phyloP scores from a whole-genome alignment of 1,140 invertebrate genomes.

The Probaryconus sp. region DNA sequence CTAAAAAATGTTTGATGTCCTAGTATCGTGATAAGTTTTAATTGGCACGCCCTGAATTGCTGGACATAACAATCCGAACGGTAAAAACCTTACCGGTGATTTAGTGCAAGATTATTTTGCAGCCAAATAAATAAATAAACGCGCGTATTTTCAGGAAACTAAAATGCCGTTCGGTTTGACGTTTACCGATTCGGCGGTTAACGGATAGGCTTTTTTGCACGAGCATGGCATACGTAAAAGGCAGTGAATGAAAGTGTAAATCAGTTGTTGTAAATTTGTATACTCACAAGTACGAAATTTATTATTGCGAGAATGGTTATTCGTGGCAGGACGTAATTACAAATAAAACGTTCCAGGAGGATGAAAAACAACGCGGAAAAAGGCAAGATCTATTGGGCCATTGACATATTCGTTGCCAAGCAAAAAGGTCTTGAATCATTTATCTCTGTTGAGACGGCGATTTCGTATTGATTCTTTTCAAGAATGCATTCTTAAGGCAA shows the following conservation, averaged over 20 bases:
- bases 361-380: slow-evolving; percentile 29
- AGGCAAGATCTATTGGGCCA: slow-evolving; percentile 48
- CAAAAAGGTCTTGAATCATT: slow-evolving; percentile 50
- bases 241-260: slow-evolving; percentile 40
- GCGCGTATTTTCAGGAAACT: no score
- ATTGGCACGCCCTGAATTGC: no score
- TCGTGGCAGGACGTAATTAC: slow-evolving; percentile 44
- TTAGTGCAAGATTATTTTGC: no score
- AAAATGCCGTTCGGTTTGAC: no score
- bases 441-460: slow-evolving; percentile 25
- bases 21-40: no score
- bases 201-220: slow-evolving; percentile 10
- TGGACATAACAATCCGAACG: no score
- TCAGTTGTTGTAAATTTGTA: slow-evolving; percentile 34
- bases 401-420: slow-evolving; percentile 43
- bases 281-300: slow-evolving; percentile 26
- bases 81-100: no score
- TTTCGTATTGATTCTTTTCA: slow-evolving; percentile 46
- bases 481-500: slow-evolving; percentile 37
- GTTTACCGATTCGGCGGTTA: slow-evolving; percentile 5
- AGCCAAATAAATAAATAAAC: no score
- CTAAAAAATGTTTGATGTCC: no score
- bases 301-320: slow-evolving; percentile 13
- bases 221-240: slow-evolving; percentile 10
- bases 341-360: slow-evolving; percentile 43